Evolutionary conservation across 2,888 invertebrate genomes (phyloP), one percentile per base, ranked within the genome.

Genomic region (Pollenia griseotomentosa): DNA sequence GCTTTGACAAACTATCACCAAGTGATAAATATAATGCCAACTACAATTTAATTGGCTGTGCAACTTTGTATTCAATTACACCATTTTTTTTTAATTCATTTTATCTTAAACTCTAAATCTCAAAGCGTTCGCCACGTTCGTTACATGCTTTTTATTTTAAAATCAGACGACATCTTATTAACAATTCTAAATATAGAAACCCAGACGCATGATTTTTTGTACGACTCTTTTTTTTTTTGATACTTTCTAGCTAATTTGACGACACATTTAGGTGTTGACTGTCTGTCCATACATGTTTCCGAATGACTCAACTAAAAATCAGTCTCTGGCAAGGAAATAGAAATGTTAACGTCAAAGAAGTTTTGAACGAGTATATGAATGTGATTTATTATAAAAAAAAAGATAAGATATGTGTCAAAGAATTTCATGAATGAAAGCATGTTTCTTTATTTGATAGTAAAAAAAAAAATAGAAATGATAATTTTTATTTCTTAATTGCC

Each of bases 401-500:
- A 44, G 33, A 33, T 33, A 33, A 33, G 33, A 33, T 33, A 33
- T 33, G 55, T 14, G 33, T n/a, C 23, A 33, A 75, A 61, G 46
- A 79, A 65, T 83, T 75, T 86, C 82, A 86, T 86, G 86, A 86
- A 86, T 86, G 86, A 86, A 61, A 63, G 11, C n/a, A 48, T 33
- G 68, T 61, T 53, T 59, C 42, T 66, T 66, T 65, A 65, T 16
- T 48, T 73, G 57, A 48, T 55, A 74, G 73, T 46, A 48, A 75
- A 61, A 51, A 51, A 42, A 79, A 2, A 23, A 65, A 63, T 16
- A 44, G 12, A 48, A 57, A 55, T 65, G 12, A 46, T 65, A 65
- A 73, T 48, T 16, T 46, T 78, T 66, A 42, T 63, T 40, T 51
- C 40, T 57, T 59, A 23, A 11, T 10, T 4, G 16, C 2, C 14